phyloP scores from a whole-genome alignment of 23 tunicate genomes.

The Styela clava region DNA sequence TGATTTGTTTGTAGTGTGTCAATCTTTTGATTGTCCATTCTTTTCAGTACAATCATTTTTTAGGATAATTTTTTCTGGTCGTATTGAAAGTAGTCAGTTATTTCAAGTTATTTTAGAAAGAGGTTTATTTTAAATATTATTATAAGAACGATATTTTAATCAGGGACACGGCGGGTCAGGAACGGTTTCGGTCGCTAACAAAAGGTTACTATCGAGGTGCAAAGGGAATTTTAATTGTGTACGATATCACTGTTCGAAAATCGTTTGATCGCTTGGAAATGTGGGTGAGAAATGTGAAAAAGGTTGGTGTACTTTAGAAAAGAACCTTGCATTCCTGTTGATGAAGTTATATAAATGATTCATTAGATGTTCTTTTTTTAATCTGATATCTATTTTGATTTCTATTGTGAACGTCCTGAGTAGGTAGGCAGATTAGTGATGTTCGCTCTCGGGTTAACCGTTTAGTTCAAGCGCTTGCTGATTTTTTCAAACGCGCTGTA shows the following conservation, averaged over 20 bases:
- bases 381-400: background rate
- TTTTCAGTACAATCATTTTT: no score
- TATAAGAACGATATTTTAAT: no score
- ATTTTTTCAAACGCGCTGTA: no score
- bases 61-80: no score
- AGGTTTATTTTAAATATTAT: no score
- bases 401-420: background rate
- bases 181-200: slow-evolving; percentile 62
- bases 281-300: slow-evolving; percentile 44
- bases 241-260: slow-evolving; percentile 46
- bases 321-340: no score
- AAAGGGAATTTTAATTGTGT: slow-evolving; percentile 57
- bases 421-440: background rate
- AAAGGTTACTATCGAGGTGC: slow-evolving; percentile 72
- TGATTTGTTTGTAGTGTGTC: no score
- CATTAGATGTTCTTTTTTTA: no score
- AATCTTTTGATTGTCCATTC: no score
- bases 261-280: slow-evolving; percentile 40
- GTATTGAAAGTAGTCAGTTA: no score
- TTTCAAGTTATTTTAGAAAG: no score
- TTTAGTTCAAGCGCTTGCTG: background rate
- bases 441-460: background rate
- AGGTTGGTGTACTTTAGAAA: slow-evolving; percentile 54
- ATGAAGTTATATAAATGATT: no score
- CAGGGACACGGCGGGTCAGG: slow-evolving; percentile 90